Base-by-base conservation (phyloP, 2,888 invertebrate genomes). In the Parasteatoda lunata region DNA sequence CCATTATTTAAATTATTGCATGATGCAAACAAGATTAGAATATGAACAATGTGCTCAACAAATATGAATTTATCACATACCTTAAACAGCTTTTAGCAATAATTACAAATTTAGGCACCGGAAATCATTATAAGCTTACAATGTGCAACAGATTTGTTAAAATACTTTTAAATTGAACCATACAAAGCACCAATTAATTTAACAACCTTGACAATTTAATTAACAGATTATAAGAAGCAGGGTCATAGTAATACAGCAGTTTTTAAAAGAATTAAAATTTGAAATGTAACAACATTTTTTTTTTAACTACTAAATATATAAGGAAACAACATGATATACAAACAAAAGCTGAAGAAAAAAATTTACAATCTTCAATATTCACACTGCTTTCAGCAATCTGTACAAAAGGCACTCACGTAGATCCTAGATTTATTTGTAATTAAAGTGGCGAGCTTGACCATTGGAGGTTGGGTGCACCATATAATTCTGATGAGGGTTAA, bases 401-500 rank as follows among this genome's bases (percentile, higher is more conserved):
- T 78, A 82, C 77, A 87, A 72, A 86, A 87, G 87, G 87, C 83
- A 78, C 85, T 80, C 78, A 66, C 59, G n/a, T 69, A 9, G 6
- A 65, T 71, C 73, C 49, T 30, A 30, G 76, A 48, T 51, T 72
- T 83, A 88, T 52, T 88, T 88, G 68, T 88, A 83, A 70, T 88
- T 78, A 70, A 88, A 88, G n/a, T 83, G 83, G 5, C 83, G 78
- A 66, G 81, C 54, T 49, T 88, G 88, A 72, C 72, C 81, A 49
- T 68, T 73, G 4, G 83, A 75, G 47, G 83, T 70, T 9, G 88
- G 88, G 66, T 88, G 88, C 45, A 88, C 88, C 82, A 88, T 83
- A 15, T 88, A 88, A 59, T 88, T 88, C 59, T 83, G 86, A 52
- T 87, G 86, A n/a, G 66, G 86, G 65, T 51, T 72, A 51, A 87